phyloP scores from a whole-genome alignment of 2,113 vertebrate genomes.

The Colinus virginianus region DNA sequence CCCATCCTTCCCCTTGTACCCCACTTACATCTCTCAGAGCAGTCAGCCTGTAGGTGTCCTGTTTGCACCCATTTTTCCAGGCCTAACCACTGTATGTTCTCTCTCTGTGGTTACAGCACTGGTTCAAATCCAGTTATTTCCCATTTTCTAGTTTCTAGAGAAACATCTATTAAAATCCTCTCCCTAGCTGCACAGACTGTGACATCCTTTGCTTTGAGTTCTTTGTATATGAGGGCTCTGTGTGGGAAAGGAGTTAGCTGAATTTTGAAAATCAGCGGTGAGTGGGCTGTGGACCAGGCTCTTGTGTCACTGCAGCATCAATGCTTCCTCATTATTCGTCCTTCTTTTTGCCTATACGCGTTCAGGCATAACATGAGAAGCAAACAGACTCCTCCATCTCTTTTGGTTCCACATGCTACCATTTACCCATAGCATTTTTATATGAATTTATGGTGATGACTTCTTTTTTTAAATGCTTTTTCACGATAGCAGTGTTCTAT shows the following conservation, averaged over 20 bases:
- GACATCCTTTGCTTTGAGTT: background rate
- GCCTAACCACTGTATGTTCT: background rate
- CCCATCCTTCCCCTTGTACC: background rate
- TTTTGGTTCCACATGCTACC: background rate
- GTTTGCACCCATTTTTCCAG: background rate
- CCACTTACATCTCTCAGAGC: background rate
- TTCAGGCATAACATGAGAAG: background rate
- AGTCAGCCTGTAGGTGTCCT: background rate
- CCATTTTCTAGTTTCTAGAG: background rate
- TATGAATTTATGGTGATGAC: conserved; percentile 13
- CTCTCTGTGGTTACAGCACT: background rate
- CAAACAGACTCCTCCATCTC: background rate
- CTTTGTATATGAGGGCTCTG: background rate
- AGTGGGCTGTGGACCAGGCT: background rate
- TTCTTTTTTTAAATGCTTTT: background rate
- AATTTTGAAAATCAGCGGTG: background rate
- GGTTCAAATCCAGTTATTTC: background rate
- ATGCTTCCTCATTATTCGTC: background rate
- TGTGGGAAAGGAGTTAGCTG: background rate
- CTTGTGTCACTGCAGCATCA: background rate
- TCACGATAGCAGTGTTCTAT: background rate
- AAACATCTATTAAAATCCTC: background rate
- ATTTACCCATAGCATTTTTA: background rate
- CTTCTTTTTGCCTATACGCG: background rate
- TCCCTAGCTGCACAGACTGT: background rate